Percentiles rank a stretch among this genome's conserved stretches.
Evolutionary conservation across 2,888 invertebrate species (phyloP).

Genomic region (Pimpla rufipes): DNA sequence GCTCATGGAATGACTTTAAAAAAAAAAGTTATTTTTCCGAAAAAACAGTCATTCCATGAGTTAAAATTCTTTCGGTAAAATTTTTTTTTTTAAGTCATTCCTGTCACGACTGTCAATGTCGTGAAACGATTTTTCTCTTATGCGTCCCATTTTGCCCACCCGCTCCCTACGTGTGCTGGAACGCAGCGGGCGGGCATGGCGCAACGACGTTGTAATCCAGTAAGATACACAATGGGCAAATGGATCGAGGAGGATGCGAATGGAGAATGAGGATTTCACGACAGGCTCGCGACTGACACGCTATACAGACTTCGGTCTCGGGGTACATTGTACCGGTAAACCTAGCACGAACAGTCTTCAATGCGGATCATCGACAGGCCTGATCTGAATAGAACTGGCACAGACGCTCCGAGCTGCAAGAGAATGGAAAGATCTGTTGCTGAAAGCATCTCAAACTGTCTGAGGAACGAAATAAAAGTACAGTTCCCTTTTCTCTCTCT

Average conservation of each 20-base stretch:
- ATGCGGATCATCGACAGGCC: constrained; percentile 40
- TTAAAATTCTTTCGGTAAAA: no score
- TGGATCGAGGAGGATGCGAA: constrained; percentile 27
- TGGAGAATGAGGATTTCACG: constrained; percentile 26
- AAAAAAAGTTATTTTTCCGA: no score
- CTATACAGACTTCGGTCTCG: not conserved
- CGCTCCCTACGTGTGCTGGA: no score
- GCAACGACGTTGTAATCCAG: constrained; percentile 49
- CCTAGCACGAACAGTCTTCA: not conserved
- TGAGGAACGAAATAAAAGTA: constrained; percentile 12
- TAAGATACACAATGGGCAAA: constrained; percentile 43
- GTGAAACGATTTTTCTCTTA: no score
- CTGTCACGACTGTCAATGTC: no score
- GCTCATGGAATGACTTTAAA: no score
- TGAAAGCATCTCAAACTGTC: constrained; percentile 55
- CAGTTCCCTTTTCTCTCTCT: not conserved
- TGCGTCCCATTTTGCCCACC: no score
- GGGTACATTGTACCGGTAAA: constrained; percentile 11
- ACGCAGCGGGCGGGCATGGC: constrained; percentile 16
- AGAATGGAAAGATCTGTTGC: constrained; percentile 39
- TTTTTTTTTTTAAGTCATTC: no score
- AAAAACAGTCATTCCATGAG: no score
- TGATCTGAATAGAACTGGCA: constrained; percentile 21
- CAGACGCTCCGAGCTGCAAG: constrained; percentile 19
- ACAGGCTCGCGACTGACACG: not conserved